Conservation (phyloP, 2,888 invertebrate species). For the Oligia strigilis region DNA sequence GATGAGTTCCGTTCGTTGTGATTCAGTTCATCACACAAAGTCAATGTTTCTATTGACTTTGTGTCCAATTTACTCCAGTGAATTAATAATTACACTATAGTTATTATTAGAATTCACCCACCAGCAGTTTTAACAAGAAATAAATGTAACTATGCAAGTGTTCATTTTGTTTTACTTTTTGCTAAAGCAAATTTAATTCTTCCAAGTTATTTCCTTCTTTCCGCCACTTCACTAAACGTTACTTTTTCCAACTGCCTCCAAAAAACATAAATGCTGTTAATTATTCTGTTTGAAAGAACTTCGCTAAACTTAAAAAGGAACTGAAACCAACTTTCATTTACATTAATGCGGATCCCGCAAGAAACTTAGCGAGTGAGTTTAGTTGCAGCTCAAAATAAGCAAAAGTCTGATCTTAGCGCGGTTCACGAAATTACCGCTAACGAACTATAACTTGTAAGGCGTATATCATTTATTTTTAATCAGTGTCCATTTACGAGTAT, state of each 20-base stretch:
- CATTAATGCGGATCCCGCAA: conserved; percentile 60
- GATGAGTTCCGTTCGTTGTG: too few species aligned
- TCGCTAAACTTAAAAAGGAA: conserved; percentile 49
- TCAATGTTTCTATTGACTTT: too few species aligned
- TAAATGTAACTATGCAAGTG: background rate
- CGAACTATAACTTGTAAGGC: conserved; percentile 53
- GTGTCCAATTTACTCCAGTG: too few species aligned
- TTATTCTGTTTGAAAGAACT: conserved; percentile 51
- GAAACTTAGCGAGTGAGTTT: conserved; percentile 44
- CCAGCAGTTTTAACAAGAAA: background rate
- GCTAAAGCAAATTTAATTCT: conserved; percentile 19
- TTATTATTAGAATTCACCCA: background rate
- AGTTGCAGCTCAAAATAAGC: conserved; percentile 50
- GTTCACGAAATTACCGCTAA: conserved; percentile 29
- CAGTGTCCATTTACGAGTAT: conserved; percentile 17
- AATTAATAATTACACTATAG: too few species aligned
- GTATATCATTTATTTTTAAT: conserved; percentile 34
- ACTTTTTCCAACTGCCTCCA: conserved; percentile 14
- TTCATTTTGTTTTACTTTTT: background rate
- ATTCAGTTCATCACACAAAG: too few species aligned
- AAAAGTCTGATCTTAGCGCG: conserved; percentile 38
- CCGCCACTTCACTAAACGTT: conserved; percentile 21
- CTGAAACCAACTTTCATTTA: conserved; percentile 54
- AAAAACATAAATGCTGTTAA: conserved; percentile 39
- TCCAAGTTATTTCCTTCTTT: conserved; percentile 20